Base-by-base conservation (phyloP, 2,888 invertebrate species). In the Pollenia labialis region DNA sequence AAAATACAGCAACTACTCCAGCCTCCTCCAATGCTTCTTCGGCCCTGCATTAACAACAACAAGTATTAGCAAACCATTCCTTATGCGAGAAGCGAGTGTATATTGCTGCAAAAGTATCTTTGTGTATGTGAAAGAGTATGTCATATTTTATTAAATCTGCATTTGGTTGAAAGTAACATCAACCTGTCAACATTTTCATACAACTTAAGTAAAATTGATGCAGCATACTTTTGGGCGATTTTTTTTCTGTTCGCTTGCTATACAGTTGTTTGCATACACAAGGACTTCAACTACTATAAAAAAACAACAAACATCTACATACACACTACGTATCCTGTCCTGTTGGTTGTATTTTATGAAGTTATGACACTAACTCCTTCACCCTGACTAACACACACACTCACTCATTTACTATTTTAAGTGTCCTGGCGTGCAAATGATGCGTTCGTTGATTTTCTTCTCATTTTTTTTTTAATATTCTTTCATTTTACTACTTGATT, bases 141-240 rank as follows among this genome's bases (percentile, higher is more conserved):
- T 85, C 81, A 80, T 68, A 71, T 85, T 88, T 82, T 88, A 87
- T 88, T 87, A 88, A 88, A 87, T 88, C 88, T 88, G 86, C 85
- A 88, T 85, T 85, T 81, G 77, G 81, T 82, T 81, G 81, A 82
- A 80, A 72, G 85, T 56, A 86, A 77, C 85, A 87, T 85, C 85
- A 86, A 88, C 86, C 86, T 86, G 88, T 88, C 88, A 88, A 85
- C 88, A 80, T 88, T 87, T 86, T 85, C 81, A 68, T 81, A 82
- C 74, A 81, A 85, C 85, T 85, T 82, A 82, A 85, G 81, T 82
- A 85, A 81, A 82, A 85, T 85, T 81, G 81, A 82, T 85, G 81
- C 85, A 66, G 71, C 85, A 82, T 77, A 85, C 85, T 85, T 85
- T 85, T 82, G 85, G 81, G 77, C 44, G 72, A 81, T 66, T 52